Percentiles rank a stretch among this genome's conserved stretches.
Conservation (phyloP, 2,113 vertebrate genomes). For the Tursiops truncatus region DNA sequence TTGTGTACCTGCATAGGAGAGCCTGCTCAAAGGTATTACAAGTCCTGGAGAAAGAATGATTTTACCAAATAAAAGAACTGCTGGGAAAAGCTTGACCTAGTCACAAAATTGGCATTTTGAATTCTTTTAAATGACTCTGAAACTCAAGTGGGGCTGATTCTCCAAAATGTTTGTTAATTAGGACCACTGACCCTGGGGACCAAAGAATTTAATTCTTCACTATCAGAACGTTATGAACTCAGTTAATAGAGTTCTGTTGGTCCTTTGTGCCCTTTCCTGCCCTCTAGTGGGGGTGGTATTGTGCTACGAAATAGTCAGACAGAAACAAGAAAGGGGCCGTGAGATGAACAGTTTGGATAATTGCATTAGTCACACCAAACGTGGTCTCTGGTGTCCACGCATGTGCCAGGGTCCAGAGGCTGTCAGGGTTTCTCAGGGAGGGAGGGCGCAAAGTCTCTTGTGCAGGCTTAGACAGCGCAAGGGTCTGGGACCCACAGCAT, state of each 20-base stretch:
- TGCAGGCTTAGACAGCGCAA: neutral
- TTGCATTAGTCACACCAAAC: neutral
- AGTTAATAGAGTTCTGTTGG: neutral
- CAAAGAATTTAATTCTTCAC: neutral
- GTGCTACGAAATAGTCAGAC: neutral
- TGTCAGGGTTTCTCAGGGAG: neutral
- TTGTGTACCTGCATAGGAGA: neutral
- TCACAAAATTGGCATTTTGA: neutral
- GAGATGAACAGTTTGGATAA: neutral
- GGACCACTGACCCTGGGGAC: neutral
- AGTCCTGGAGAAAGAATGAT: neutral
- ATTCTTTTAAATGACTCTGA: neutral
- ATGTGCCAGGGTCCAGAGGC: neutral
- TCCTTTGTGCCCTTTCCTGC: conserved; percentile 10
- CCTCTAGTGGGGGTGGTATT: neutral
- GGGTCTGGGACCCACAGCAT: neutral
- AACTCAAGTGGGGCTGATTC: neutral
- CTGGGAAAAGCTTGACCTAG: neutral
- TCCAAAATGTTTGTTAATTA: neutral
- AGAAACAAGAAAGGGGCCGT: neutral
- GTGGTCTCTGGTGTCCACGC: neutral
- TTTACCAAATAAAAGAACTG: neutral
- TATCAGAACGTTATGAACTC: neutral
- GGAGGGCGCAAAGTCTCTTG: neutral
- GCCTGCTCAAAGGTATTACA: neutral